phyloP scores from a whole-genome alignment of 2,797 vertebrate genomes.

The Ctenopoma multispine region DNA sequence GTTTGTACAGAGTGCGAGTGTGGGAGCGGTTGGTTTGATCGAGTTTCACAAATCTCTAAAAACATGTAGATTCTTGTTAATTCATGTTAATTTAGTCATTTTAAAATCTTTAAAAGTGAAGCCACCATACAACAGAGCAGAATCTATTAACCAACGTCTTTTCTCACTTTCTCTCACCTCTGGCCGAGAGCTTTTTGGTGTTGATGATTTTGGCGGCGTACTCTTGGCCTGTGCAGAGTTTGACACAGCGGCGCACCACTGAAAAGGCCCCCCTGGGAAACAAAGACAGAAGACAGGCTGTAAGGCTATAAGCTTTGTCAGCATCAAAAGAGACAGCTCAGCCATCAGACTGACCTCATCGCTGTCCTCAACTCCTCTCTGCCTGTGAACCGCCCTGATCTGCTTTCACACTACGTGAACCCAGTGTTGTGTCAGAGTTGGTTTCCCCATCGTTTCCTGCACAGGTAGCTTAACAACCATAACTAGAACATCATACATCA shows the following conservation, averaged over 20 bases:
- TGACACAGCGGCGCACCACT: constrained; percentile 95
- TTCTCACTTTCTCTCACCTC: constrained; percentile 85
- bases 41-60: too few species aligned
- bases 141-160: not conserved
- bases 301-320: constrained; percentile 53
- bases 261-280: constrained; percentile 94
- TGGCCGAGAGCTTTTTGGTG: constrained; percentile 97
- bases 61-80: too few species aligned
- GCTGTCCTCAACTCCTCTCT: constrained; percentile 19
- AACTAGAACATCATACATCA: too few species aligned
- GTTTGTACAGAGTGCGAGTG: too few species aligned
- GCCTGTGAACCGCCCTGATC: constrained; percentile 14
- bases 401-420: not conserved
- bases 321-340: constrained; percentile 44
- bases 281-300: constrained; percentile 54
- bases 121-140: too few species aligned
- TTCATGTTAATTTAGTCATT: too few species aligned
- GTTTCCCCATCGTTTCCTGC: not conserved
- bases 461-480: too few species aligned
- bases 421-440: not conserved
- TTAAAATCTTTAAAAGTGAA: too few species aligned
- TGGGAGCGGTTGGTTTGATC: too few species aligned
- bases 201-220: constrained; percentile 98
- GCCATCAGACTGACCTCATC: constrained; percentile 34
- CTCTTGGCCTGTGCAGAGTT: constrained; percentile 95